Base-by-base conservation (phyloP, 1,140 invertebrate genomes). In the Pogonomyrmex californicus region DNA sequence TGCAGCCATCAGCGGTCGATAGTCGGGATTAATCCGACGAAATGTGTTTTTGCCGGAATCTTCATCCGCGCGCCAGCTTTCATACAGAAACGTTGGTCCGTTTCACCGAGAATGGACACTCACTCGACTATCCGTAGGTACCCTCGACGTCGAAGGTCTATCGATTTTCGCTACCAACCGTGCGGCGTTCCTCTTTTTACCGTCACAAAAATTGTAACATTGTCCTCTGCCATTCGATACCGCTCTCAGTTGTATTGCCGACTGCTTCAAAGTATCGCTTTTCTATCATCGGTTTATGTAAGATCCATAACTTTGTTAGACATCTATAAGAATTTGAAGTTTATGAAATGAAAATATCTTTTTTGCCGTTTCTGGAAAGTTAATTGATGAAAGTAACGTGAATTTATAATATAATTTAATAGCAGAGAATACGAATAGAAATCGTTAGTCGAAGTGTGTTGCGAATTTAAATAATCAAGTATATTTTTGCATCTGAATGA, bases 201-300 rank as follows among this genome's bases (percentile, higher is more conserved):
- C 71, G 17, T 36, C 49, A 51, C 71, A 88, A 86, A 90, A 87
- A 90, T 90, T 86, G 71, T 86, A 87, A 87, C 87, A 78, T 89
- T 85, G 85, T 89, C 75, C 63, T 68, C 41, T 56, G 23, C 41
- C 75, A 76, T 88, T 76, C 62, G 68, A 68, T 70, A 38, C 41
- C 36, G 38, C 62, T 71, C 54, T 38, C 70, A 23, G 62, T 62
- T 14, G 5, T 49, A 87, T 47, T 63, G 78, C 54, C n/a, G 65
- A 65, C 44, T 79, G 36, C 5, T 66, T 0, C 47, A 36, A 56
- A 81, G 36, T n/a, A 17, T 33, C 73, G 44, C 17, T 88, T 86
- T 49, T 63, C 51, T 49, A 36, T 56, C 44, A 38, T 12, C 47
- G 9, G 10, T 79, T 79, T 51, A 41, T 10, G 60, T 79, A 66